A percentile compares a stretch with the other conserved stretches of the same genome.
phyloP scores from a whole-genome alignment of 2,113 vertebrate genomes.

The Neolamprologus hecqui region DNA sequence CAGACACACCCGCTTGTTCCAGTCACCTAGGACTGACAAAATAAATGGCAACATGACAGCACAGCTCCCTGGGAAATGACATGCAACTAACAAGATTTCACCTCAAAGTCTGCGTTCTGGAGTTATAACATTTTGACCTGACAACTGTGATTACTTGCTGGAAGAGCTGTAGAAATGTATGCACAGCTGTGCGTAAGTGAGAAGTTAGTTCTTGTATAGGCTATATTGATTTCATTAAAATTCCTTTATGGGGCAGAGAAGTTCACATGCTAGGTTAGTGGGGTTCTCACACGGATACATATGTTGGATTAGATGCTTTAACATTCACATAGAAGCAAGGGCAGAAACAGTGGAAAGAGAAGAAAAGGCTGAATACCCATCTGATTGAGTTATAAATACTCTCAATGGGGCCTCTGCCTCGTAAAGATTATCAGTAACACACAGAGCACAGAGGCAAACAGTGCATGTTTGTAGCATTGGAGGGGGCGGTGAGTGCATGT shows the following conservation, averaged over 20 bases:
- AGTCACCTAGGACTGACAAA: neutral
- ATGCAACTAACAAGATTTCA: slow-evolving; percentile 8
- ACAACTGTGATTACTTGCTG: neutral
- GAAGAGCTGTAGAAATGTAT: neutral
- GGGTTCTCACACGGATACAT: neutral
- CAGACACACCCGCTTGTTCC: neutral
- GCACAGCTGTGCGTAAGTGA: neutral
- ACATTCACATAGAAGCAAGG: neutral
- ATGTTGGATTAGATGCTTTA: slow-evolving; percentile 7
- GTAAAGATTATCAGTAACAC: slow-evolving; percentile 49
- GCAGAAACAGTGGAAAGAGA: slow-evolving; percentile 19
- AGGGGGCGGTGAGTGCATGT: neutral
- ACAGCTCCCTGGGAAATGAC: neutral
- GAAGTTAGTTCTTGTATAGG: neutral
- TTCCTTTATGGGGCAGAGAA: neutral
- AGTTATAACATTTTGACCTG: neutral
- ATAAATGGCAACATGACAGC: slow-evolving; percentile 1
- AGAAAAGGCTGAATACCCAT: slow-evolving; percentile 48
- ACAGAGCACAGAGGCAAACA: slow-evolving; percentile 28
- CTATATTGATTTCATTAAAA: neutral
- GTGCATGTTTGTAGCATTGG: slow-evolving; percentile 17
- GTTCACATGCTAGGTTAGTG: neutral
- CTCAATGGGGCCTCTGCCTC: slow-evolving; percentile 49
- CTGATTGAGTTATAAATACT: slow-evolving; percentile 62
- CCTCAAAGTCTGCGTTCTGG: slow-evolving; percentile 6